Evolutionary conservation across 2,113 vertebrate genomes (phyloP), one percentile per base, ranked within the genome.

Genomic region (Cyphomyrus plagiostoma): DNA sequence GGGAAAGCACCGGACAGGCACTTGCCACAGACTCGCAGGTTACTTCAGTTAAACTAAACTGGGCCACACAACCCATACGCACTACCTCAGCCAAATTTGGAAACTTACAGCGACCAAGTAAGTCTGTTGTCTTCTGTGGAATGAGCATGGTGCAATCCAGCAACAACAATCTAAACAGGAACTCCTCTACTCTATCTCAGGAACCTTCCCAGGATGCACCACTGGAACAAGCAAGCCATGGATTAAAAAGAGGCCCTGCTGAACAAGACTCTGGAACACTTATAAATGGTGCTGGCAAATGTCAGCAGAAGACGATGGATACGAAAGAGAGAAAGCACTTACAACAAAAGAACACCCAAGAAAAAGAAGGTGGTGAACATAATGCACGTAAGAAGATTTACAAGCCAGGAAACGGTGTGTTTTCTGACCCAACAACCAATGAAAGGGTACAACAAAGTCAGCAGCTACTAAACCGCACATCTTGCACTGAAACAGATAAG

Each of bases 151-250:
- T 88, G 48, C 89, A 89, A 42, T 86, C 93, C 62, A 91, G 80
- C 82, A 89, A 90, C 89, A 77, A 91, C 39, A 94, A 95, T 90
- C 89, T 92, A 87, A 95, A 93, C 92, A 94, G 92, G 90, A 95
- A 93, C 92, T 93, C 93, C 45, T 90, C 86, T 52, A 35, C 82
- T 89, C 88, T 90, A 85, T 87, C 93, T 93, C 93, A 93, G 91
- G 92, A 90, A 91, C 17, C 74, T 39, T 45, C 3, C 17, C 90
- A 70, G 58, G 70, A 88, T 83, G 74, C 89, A 88, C 86, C 93
- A 46, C 58, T 23, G 4, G 88, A 83, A 23, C 85, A 88, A 80
- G 49, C 74, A 45, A 83, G 66, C 30, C 62, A 88, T 30, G 48
- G 23, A 13, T 49, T 84, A 9, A 88, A 48, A 50, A 86, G 15